phyloP scores from a whole-genome alignment of 2,113 vertebrate genomes.

The Azemiops feae region DNA sequence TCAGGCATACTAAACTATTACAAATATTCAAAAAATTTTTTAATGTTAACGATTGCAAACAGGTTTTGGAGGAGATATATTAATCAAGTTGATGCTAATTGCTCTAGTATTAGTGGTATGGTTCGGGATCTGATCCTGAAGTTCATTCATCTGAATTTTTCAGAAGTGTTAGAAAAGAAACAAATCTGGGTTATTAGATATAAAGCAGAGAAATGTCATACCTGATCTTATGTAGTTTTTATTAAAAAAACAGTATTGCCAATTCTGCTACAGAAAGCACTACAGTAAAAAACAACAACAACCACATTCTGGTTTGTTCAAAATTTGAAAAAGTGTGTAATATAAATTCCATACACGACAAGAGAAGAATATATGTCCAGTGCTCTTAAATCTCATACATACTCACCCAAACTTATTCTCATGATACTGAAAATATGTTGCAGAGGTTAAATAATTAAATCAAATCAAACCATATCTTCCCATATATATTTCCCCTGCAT shows the following conservation, averaged over 20 bases:
- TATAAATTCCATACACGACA: not conserved
- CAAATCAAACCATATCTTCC: not conserved
- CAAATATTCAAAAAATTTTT: conserved; percentile 20
- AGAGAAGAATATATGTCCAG: not conserved
- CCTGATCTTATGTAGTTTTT: not conserved
- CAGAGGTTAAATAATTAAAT: not conserved
- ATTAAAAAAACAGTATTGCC: not conserved
- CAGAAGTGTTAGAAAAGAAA: conserved; percentile 6
- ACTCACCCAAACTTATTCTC: not conserved
- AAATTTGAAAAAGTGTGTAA: not conserved
- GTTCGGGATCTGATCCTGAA: conserved; percentile 14
- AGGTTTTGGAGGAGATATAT: conserved; percentile 7
- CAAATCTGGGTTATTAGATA: conserved; percentile 6
- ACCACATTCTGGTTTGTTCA: not conserved
- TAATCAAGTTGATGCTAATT: not conserved
- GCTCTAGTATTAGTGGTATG: not conserved
- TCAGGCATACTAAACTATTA: conserved; percentile 12
- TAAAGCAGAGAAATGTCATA: conserved; percentile 1
- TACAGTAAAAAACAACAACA: not conserved
- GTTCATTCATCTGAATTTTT: conserved; percentile 26
- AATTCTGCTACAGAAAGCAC: not conserved
- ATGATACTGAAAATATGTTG: not conserved
- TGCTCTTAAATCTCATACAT: not conserved
- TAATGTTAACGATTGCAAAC: conserved; percentile 19
- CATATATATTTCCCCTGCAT: no score